Evolutionary conservation across 2,888 invertebrate genomes (phyloP), one percentile per base, ranked within the genome.

Genomic region (Cantharis flavilabris): DNA sequence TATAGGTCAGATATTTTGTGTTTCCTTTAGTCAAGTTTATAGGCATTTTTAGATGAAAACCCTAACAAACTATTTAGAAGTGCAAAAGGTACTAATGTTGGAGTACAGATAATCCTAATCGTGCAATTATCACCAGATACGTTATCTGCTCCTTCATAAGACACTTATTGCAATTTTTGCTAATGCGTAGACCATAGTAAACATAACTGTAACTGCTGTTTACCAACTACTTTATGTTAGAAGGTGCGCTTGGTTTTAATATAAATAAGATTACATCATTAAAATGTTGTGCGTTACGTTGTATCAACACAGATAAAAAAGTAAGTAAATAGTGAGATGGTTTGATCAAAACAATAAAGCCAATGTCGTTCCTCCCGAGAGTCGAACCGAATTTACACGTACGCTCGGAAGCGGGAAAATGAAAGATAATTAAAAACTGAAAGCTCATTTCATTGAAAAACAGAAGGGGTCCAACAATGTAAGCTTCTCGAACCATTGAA

Each of bases 1-100:
- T 82, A 4, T 82, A 81, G 63, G 77, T 70, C 70, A 82, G n/a
- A 30, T 70, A 72, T 73, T 77, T 70, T 62, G 49, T 67, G 18
- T 76, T 72, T 49, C 76, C 71, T 20, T 76, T 33, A 30, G 70
- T 79, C 62, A 79, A 73, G 62, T 75, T 77, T 26, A 79, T 79
- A 18, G 79, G 77, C 79, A 77, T 79, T 33, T 72, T 76, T 28
- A 20, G 16, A 62, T 33, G 28, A 10, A 26, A 13, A 30, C 62
- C 23, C 64, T 75, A 64, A 20, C 23, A 14, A 70, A 75, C 49
- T n/a, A 49, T 49, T 49, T 49, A 49, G n/a, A 49, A 49, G 49
- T 49, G 49, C 49, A 7, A 49, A 49, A 49, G 4, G 49, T 49
- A 49, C 49, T 49, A 49, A 49, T 49, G 49, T 13, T 70, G 70